Evolutionary conservation across 92 coral and sea anemone species (phyloP).

Genomic region (Zoanthus gigantus): DNA sequence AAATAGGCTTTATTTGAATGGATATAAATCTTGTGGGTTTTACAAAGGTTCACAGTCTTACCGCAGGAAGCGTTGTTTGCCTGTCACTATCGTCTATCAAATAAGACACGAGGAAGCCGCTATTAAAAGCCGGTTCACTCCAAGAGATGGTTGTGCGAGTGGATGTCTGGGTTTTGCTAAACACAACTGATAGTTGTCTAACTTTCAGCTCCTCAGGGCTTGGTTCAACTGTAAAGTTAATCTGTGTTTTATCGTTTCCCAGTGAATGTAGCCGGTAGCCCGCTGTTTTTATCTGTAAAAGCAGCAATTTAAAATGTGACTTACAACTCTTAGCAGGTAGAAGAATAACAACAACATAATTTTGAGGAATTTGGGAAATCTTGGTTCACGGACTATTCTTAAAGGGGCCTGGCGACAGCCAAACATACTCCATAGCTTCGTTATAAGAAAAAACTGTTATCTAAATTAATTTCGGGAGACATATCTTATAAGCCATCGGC

Average conservation of each 20-base stretch:
- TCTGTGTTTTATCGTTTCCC: neutral
- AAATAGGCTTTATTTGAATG: neutral
- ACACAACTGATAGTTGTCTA: neutral
- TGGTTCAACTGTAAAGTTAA: constrained; percentile 5
- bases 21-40: no score
- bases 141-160: neutral
- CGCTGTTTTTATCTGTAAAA: neutral
- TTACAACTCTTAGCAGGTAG: neutral
- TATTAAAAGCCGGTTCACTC: neutral
- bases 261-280: neutral
- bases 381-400: neutral
- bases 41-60: neutral
- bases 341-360: neutral
- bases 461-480: no score
- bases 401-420: neutral
- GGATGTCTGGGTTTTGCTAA: neutral
- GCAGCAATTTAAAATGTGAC: neutral
- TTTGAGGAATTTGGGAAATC: neutral
- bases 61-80: neutral
- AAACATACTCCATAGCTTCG: no score
- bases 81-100: neutral
- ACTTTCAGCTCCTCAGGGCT: constrained; percentile 30
- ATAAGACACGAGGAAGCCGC: constrained; percentile 2
- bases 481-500: no score
- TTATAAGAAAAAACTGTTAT: no score